phyloP scores from a whole-genome alignment of 2,113 vertebrate species.

The Ctenodactylus gundi region DNA sequence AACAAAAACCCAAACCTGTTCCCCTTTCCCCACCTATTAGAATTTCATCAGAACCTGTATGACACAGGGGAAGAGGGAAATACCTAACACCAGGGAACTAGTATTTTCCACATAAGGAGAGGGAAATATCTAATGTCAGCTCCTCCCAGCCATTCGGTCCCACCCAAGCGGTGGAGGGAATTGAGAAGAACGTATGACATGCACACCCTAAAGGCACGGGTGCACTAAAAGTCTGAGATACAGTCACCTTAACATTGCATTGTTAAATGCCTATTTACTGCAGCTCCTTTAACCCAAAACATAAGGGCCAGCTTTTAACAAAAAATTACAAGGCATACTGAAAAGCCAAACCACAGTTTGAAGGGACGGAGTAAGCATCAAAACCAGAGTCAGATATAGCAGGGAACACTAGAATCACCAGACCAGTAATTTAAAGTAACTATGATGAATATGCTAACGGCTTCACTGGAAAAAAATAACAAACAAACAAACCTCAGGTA shows the following conservation, averaged over 20 bases:
- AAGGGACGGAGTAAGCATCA: background rate
- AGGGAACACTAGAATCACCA: background rate
- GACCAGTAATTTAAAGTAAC: background rate
- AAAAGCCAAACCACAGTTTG: background rate
- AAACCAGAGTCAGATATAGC: background rate
- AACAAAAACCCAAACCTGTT: no score
- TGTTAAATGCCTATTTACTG: background rate
- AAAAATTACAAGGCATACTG: background rate
- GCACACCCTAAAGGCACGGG: background rate
- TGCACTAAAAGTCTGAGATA: background rate
- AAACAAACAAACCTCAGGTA: background rate
- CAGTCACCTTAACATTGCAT: no score
- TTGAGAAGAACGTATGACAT: background rate
- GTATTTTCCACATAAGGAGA: no score
- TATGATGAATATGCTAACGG: background rate
- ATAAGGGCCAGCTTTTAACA: background rate
- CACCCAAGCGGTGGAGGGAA: background rate
- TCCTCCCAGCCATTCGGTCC: background rate
- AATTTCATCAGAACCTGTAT: no score
- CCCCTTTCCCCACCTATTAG: no score
- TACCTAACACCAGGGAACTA: background rate
- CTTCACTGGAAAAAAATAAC: background rate
- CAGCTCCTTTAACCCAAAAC: background rate
- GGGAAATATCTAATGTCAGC: background rate
- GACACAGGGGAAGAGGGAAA: no score